Evolutionary conservation across 2,113 vertebrate species (phyloP).

Genomic region (Marmota flaviventris): DNA sequence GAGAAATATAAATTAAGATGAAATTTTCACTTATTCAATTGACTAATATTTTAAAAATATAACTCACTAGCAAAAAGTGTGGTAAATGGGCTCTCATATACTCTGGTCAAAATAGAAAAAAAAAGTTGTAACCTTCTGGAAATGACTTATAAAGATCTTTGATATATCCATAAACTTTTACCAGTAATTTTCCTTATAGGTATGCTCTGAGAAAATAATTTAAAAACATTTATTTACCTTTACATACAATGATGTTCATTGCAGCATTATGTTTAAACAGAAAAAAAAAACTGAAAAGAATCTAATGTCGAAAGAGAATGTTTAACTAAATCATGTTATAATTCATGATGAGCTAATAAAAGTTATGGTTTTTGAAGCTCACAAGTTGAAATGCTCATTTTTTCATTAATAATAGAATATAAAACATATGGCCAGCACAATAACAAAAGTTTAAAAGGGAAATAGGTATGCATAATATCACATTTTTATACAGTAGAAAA

Average conservation of each 20-base stretch:
- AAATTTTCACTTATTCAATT: slow-evolving; percentile 1
- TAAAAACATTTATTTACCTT: slow-evolving; percentile 39
- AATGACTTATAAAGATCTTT: slow-evolving; percentile 36
- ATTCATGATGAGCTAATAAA: slow-evolving; percentile 59
- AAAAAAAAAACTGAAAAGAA: background rate
- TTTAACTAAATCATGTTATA: slow-evolving; percentile 48
- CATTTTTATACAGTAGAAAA: slow-evolving; percentile 45
- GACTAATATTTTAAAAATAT: slow-evolving; percentile 28
- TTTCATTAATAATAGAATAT: slow-evolving; percentile 55
- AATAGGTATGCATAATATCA: slow-evolving; percentile 46
- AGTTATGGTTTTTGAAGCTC: slow-evolving; percentile 50
- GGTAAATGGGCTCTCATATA: background rate
- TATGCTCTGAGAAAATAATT: slow-evolving; percentile 40
- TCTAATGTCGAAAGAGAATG: background rate
- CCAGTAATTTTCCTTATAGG: slow-evolving; percentile 35
- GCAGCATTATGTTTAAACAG: background rate
- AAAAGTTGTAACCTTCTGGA: background rate
- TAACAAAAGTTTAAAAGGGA: slow-evolving; percentile 59
- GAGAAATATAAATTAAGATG: slow-evolving; percentile 34
- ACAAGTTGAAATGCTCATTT: slow-evolving; percentile 63
- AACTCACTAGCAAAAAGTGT: background rate
- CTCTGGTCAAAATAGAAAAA: slow-evolving; percentile 17
- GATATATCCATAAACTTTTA: slow-evolving; percentile 25
- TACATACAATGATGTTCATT: slow-evolving; percentile 7
- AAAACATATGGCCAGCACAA: slow-evolving; percentile 65